Evolutionary conservation across 1,140 invertebrate species (phyloP).

Genomic region (Meloidogyne hapla): DNA sequence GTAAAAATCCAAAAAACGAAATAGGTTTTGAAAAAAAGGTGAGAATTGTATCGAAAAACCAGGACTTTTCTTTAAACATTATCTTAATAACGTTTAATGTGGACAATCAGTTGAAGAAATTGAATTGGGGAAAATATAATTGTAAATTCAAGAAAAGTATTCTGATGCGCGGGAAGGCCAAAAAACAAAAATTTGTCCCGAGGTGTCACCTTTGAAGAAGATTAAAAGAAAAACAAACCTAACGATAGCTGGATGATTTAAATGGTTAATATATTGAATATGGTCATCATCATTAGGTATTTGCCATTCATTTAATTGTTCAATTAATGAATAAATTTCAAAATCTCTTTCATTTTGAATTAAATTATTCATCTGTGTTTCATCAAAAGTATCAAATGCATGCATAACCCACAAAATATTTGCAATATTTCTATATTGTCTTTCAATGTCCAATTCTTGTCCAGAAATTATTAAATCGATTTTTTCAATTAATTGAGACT

Average conservation of each 20-base stretch:
- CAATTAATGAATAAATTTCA: constrained; percentile 15
- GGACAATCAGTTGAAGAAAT: too few species aligned
- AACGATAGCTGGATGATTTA: neutral
- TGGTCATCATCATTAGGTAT: constrained; percentile 24
- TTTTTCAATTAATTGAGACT: constrained; percentile 21
- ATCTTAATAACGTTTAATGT: too few species aligned
- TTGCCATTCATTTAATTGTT: constrained; percentile 28
- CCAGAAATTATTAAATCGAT: constrained; percentile 19
- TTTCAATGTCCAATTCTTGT: neutral
- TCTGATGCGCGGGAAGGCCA: too few species aligned
- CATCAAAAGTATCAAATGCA: constrained; percentile 24
- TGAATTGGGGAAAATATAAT: too few species aligned
- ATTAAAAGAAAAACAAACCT: neutral
- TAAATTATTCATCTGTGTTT: neutral
- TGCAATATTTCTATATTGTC: constrained; percentile 8
- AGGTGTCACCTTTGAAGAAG: too few species aligned
- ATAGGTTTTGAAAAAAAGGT: too few species aligned
- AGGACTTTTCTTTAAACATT: too few species aligned
- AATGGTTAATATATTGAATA: constrained; percentile 14
- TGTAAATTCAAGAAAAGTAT: too few species aligned
- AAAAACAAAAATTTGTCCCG: neutral
- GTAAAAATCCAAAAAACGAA: too few species aligned
- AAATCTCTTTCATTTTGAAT: constrained; percentile 6
- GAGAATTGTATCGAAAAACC: too few species aligned
- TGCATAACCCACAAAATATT: constrained; percentile 32